Evolutionary conservation across 2,797 vertebrate genomes (phyloP).

Genomic region (Neosalanx taihuensis): DNA sequence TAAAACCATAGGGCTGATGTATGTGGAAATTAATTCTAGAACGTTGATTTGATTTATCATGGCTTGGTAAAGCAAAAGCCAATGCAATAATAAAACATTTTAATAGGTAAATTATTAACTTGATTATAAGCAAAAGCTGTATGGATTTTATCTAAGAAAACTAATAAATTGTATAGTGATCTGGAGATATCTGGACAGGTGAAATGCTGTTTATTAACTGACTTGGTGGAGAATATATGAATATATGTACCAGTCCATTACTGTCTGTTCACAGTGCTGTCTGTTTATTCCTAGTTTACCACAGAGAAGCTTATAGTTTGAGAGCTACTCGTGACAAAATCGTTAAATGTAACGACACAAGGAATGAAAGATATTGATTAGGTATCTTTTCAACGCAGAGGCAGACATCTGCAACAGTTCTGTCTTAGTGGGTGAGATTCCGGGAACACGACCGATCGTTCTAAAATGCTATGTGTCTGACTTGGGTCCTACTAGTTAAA

Average conservation of each 20-base stretch:
- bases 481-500: neutral
- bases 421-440: constrained; percentile 39
- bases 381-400: constrained; percentile 5
- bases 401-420: constrained; percentile 25
- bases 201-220: neutral
- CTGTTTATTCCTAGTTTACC: neutral
- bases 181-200: constrained; percentile 32
- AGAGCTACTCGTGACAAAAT: neutral
- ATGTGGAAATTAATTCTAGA: constrained; percentile 50
- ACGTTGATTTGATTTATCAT: constrained; percentile 43
- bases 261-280: neutral
- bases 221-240: constrained; percentile 13
- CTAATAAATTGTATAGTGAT: constrained; percentile 58
- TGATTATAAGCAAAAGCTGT: constrained; percentile 53
- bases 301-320: neutral
- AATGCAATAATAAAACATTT: constrained; percentile 75
- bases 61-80: constrained; percentile 50
- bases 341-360: neutral
- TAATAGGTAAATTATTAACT: constrained; percentile 49
- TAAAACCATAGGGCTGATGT: constrained; percentile 30
- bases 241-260: neutral
- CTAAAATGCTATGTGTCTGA: constrained; percentile 41
- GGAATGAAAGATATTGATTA: neutral
- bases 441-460: constrained; percentile 51
- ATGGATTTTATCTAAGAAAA: constrained; percentile 68